Evolutionary conservation across 2,888 invertebrate species (phyloP), one percentile per base, ranked within the genome.

Genomic region (Drosophila antonietae): DNA sequence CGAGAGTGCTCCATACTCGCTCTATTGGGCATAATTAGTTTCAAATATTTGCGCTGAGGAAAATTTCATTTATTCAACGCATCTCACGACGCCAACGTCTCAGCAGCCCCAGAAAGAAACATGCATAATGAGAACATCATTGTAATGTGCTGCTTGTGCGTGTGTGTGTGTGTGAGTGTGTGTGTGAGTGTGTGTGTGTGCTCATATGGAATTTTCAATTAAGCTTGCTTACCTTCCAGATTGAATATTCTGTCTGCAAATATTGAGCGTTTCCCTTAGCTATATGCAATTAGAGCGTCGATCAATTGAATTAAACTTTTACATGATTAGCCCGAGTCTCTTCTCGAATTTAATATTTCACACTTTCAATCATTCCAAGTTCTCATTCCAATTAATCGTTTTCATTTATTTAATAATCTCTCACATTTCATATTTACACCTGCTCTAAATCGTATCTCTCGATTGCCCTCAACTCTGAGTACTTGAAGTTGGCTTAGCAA

Each of bases 11-110:
- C 33, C 65, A 68, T 47, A 66, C 72, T 71, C 67, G 79, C 86
- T 81, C 84, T 87, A 86, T 87, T 87, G 89, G 87, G 89, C 80
- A 89, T 86, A 86, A 89, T 86, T 86, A 86, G 86, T 86, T 86
- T 87, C 88, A 78, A 88, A 86, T 86, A 88, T 87, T 86, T 88
- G 74, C 79, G 51, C 73, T 69, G 55, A 75, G 73, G 72, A 43
- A 82, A 84, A 85, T 84, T 88, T 85, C 76, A 88, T 84, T 84
- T 77, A 73, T 68, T 66, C 75, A 28, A 81, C 80, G 78, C 88
- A 73, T 68, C 78, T 75, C 58, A 68, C 57, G 47, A 52, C 62
- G n/a, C 57, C 31, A 15, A 12, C 47, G 43, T 8, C 55, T 31
- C 20, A 23, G 23, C 15, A 23, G 58, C 35, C 59, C 53, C 14